A percentile compares a stretch with the other conserved stretches of the same genome.
phyloP scores from a whole-genome alignment of 2,113 vertebrate genomes.

The Rallus limicola region DNA sequence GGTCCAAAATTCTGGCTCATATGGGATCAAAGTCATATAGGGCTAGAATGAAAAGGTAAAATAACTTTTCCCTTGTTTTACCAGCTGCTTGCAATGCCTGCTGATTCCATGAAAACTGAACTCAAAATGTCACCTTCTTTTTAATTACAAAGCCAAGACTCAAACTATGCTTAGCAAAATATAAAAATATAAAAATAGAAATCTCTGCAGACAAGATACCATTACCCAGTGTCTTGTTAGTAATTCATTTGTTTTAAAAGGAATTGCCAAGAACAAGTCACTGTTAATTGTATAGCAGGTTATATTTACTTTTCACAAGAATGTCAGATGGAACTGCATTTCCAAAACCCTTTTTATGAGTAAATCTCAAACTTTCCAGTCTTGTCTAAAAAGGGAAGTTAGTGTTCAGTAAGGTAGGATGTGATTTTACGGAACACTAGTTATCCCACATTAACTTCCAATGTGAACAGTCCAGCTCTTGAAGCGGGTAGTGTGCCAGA shows the following conservation, averaged over 20 bases:
- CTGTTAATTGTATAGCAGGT: constrained; percentile 25
- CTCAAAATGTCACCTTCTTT: constrained; percentile 6
- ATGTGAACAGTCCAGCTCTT: not conserved
- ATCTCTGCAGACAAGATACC: constrained; percentile 22
- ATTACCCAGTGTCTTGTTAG: constrained; percentile 24
- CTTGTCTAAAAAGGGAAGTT: not conserved
- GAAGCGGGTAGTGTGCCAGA: not conserved
- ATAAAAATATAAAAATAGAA: constrained; percentile 48
- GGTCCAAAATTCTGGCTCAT: not conserved
- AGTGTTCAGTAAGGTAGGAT: not conserved
- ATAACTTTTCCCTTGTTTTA: not conserved
- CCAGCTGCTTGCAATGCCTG: not conserved
- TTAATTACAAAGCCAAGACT: constrained; percentile 51
- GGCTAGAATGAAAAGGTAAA: not conserved
- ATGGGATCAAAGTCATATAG: not conserved
- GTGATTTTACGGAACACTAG: not conserved
- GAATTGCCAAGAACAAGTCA: constrained; percentile 27
- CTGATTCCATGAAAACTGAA: not conserved
- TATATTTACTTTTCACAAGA: constrained; percentile 33
- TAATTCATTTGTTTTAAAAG: constrained; percentile 32
- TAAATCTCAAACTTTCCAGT: not conserved
- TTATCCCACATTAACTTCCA: not conserved
- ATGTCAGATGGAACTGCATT: constrained; percentile 7
- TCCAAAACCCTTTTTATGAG: not conserved
- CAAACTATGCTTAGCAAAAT: constrained; percentile 5